Evolutionary conservation across 2,888 invertebrate genomes (phyloP), one percentile per base, ranked within the genome.

Genomic region (Smittia aterrima): DNA sequence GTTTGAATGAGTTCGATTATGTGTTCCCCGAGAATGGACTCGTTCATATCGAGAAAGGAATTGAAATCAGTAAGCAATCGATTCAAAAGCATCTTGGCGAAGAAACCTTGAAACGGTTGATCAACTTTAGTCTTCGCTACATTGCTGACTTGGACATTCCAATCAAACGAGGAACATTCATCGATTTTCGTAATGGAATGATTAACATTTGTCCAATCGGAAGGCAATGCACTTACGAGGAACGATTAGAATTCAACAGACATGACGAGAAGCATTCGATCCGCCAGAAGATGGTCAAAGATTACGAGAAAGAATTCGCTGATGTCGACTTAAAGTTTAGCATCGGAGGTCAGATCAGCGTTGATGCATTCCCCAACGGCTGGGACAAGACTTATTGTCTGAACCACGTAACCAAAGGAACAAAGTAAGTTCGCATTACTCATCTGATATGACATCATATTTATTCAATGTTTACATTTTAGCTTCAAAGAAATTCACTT

Each of bases 381-480:
- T 98, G 97, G 97, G 95, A 98, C 81, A 98, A 98, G 83, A 93
- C 94, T 0, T 96, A 89, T 81, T 95, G 95, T 80, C 85, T 98
- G n/a, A 83, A 85, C 11, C 89, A 90, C 79, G 84, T 93, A 75
- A 78, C 88, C 22, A 86, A 25, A 47, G 27, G 27, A 24, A 62
- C 22, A 40, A 62, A 72, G 72, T 58, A 9, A 71, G 32, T 32
- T n/a, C n/a, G n/a, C n/a, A n/a, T n/a, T n/a, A n/a, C n/a, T n/a
- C n/a, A n/a, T n/a, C n/a, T n/a, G n/a, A 38, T 38, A 38, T 38
- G 9, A 9, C 38, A 7, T 38, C 38, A 7, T 38, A 38, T 7
- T 38, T 38, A 7, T 67, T 20, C n/a, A 6, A 9, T 18, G 18
- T 6, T 4, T 3, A 7, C 32, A 32, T 38, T 71, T 71, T 62